Conservation (phyloP, 1,140 invertebrate genomes). For the Phortica variegata region DNA sequence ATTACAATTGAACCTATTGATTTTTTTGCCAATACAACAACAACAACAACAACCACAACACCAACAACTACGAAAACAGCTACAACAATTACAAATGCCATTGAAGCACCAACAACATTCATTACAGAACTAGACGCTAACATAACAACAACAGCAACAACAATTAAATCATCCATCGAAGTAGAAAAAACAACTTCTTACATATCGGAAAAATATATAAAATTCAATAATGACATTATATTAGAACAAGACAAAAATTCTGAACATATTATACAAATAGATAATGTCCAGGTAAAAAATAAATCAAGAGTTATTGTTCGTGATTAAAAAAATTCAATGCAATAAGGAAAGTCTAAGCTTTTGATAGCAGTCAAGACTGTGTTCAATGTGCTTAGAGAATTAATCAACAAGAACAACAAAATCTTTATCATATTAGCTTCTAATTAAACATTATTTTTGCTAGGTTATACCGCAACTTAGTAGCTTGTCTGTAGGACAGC, state of each 20-base stretch:
- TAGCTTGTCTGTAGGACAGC: constrained; percentile 43
- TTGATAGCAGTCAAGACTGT: too few species aligned
- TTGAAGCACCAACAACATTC: constrained; percentile 20
- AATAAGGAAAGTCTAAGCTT: too few species aligned
- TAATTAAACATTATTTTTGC: neutral
- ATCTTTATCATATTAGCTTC: constrained; percentile 1
- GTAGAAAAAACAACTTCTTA: too few species aligned
- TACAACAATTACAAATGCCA: constrained; percentile 11
- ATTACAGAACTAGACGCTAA: constrained; percentile 3
- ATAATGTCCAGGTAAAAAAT: too few species aligned
- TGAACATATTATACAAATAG: neutral
- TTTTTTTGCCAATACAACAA: neutral
- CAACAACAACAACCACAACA: constrained; percentile 7
- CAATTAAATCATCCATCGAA: too few species aligned
- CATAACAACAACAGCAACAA: constrained; percentile 2
- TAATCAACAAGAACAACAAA: neutral
- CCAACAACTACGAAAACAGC: constrained; percentile 2
- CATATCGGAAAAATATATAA: too few species aligned
- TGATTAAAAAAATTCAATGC: too few species aligned
- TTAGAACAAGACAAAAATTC: too few species aligned
- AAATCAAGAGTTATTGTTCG: too few species aligned
- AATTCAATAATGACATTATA: too few species aligned
- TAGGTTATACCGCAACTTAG: constrained; percentile 52
- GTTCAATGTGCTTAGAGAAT: too few species aligned
- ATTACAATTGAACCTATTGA: constrained; percentile 50